Base-by-base conservation (phyloP, 2,113 vertebrate genomes). In the Rynchops niger region DNA sequence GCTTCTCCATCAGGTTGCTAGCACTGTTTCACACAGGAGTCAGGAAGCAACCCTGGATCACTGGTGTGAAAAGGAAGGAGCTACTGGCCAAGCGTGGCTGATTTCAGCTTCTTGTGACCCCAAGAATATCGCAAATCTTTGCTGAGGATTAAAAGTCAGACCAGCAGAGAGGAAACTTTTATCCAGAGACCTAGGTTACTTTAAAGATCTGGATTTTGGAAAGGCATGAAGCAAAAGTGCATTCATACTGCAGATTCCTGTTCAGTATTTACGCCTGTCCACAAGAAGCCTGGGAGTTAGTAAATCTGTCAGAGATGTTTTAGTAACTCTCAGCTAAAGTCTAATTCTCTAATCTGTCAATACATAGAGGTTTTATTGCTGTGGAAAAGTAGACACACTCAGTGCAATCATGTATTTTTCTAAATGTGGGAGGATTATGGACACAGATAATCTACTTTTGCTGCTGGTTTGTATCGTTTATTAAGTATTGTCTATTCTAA, bases 271-370 rank as follows among this genome's bases (percentile, higher is more conserved):
- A 71, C 80, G 67, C 74, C 87, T 53, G 43, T 85, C 78, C 70
- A 71, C n/a, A 69, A 83, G 95, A 91, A 92, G 47, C 29, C 58
- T 53, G 82, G 92, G 58, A 84, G 62, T 92, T 52, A 96, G 91
- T 97, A 97, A 97, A 97, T 96, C 96, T 96, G 86, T 91, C 97
- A 89, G 84, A 97, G 71, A 32, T 80, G 70, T 94, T 96, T 97
- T 97, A 97, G 93, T 94, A 97, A 94, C 70, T 76, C 56, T 76
- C 88, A 88, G 90, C 49, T 95, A 93, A 98, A 97, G 83, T 79
- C 76, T 94, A 87, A 92, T 92, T 97, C 94, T 94, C 88, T 97
- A 94, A 97, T 92, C 95, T 97, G 96, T 90, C 96, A 96, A 82
- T 86, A 93, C 55, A 71, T 88, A 86, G 97, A 85, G 94, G 82